Conservation (phyloP, 2,888 invertebrate species). For the Blera fallax region DNA sequence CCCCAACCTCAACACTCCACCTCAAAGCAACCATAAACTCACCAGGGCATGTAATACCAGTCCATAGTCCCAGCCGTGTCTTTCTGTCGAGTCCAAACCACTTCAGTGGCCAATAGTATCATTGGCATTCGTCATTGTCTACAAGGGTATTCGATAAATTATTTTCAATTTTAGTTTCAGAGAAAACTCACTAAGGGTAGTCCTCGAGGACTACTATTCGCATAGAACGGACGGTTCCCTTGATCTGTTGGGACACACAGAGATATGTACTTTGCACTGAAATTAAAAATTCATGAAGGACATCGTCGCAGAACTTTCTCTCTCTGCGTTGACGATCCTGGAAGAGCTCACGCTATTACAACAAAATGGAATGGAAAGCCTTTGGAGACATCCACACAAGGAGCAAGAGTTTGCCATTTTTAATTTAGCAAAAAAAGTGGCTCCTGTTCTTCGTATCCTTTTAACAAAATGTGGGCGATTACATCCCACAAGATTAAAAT, state of each 20-base stretch:
- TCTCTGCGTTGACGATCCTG: neutral
- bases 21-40: neutral
- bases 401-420: neutral
- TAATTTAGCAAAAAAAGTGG: neutral
- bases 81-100: neutral
- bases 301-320: neutral
- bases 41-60: neutral
- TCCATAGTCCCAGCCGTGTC: neutral
- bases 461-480: neutral
- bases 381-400: neutral
- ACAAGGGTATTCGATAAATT: neutral
- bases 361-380: neutral
- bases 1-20: neutral
- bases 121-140: conserved; percentile 3
- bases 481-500: neutral
- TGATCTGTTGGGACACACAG: neutral
- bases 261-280: neutral
- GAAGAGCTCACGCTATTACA: neutral
- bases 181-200: neutral
- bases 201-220: neutral
- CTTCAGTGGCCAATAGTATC: neutral
- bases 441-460: neutral
- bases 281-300: conserved; percentile 12
- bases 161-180: neutral
- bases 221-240: neutral